Evolutionary conservation across 2,113 vertebrate genomes (phyloP).

Genomic region (Oryzias woworae): DNA sequence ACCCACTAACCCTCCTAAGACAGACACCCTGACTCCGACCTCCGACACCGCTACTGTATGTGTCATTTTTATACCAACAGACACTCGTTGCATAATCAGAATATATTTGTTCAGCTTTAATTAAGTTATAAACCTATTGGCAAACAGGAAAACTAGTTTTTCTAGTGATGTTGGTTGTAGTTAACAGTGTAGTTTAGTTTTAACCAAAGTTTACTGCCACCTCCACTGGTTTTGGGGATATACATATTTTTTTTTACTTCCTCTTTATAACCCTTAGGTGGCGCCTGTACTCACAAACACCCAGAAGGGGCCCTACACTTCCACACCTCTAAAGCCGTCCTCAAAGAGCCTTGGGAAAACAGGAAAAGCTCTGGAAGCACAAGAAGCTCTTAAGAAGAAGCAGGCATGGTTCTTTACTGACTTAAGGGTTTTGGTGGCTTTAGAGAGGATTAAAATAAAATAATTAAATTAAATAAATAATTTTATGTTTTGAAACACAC

Average conservation of each 20-base stretch:
- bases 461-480: too few species aligned
- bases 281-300: constrained; percentile 42
- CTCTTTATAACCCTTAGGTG: constrained; percentile 29
- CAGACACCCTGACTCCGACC: constrained; percentile 74
- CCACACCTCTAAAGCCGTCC: constrained; percentile 79
- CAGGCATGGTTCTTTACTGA: constrained; percentile 76
- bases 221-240: not conserved
- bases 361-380: constrained; percentile 85
- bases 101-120: too few species aligned
- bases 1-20: constrained; percentile 47
- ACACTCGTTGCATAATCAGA: too few species aligned
- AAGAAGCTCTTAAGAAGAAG: constrained; percentile 93
- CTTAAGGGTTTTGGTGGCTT: constrained; percentile 2
- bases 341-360: constrained; percentile 83
- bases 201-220: not conserved
- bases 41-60: constrained; percentile 81
- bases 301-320: constrained; percentile 84
- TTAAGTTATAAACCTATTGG: too few species aligned
- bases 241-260: constrained; percentile 1
- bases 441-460: too few species aligned
- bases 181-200: not conserved
- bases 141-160: too few species aligned
- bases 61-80: not conserved
- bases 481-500: not conserved
- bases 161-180: not conserved